These are phyloP conservation scores for Cyclargus thomasi DNA, from an alignment of 1,140 invertebrate genomes.

Conservation along the genomic window DNA sequence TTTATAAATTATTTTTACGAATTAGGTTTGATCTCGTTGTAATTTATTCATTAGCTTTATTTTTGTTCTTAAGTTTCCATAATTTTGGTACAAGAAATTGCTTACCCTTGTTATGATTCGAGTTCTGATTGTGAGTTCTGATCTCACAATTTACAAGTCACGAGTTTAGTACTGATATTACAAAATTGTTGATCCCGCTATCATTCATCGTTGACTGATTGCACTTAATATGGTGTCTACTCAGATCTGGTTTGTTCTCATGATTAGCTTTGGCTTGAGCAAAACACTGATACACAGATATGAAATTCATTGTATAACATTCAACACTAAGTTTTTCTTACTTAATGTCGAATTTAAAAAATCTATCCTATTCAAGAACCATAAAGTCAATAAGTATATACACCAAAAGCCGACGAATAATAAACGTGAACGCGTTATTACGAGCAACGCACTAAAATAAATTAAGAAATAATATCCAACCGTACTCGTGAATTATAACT, in stretches of 20 bases:
- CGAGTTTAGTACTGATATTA: not conserved
- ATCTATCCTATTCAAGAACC: no score
- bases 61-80: not conserved
- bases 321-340: no score
- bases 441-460: not conserved
- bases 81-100: not conserved
- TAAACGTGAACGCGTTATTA: no score
- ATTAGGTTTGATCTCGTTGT: not conserved
- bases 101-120: not conserved
- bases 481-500: not conserved
- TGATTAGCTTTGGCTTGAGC: not conserved
- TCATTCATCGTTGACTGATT: not conserved
- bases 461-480: not conserved
- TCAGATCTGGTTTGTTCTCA: conserved; percentile 1
- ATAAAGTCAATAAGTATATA: no score
- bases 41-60: not conserved
- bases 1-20: not conserved
- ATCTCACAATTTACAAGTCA: conserved; percentile 1
- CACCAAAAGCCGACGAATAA: no score
- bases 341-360: no score
- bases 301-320: no score
- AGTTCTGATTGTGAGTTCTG: not conserved
- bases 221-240: not conserved
- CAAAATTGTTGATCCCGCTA: not conserved
- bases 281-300: no score